Evolutionary conservation across 2,113 vertebrate species (phyloP), one percentile per base, ranked within the genome.

Genomic region (Podarcis cretensis): DNA sequence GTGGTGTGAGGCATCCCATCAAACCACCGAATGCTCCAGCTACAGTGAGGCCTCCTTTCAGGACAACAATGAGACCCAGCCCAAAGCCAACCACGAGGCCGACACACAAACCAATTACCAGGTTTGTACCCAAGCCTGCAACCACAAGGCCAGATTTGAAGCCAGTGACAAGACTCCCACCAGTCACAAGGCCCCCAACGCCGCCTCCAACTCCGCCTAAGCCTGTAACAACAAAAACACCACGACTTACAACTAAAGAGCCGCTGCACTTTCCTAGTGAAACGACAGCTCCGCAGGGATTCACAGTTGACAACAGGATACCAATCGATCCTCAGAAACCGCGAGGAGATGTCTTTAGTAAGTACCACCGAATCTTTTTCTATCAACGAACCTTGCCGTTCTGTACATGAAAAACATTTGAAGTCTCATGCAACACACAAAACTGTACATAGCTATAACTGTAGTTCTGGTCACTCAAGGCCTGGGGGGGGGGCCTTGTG

Each of bases 311-410:
- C 96, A 99, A 99, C 97, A 97, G 95, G 93, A 98, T 99, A 92
- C 97, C 98, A 87, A 96, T 96, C 84, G 98, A 98, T 48, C 97
- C 98, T 14, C 98, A 97, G 95, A 99, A 98, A 92, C 98, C 98
- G 82, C 97, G 99, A 96, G 99, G 99, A 43, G 99, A 99, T 35
- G 99, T 99, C 25, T 98, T 99, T 96, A 99, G 99, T 99, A 97
- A 99, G 99, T 95, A 85, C 57, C 77, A 54, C 30, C 75, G 5
- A 4, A 2, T 83, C 13, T 20, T 7, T 2, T 79, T 89, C 86
- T 0, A 1, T 68, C 25, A 75, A 37, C 59, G 7, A 8, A 66
- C 68, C 43, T 9, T 86, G 27, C 81, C 83, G 63, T 57, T 1
- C 85, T 43, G 59, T 14, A 23, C 43, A 48, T 84, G 81, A 40